A percentile compares a stretch with the other conserved stretches of the same genome.
These are phyloP conservation scores for Drosophila persimilis DNA, from an alignment of 1,140 invertebrate genomes.

Conservation along the genomic window DNA sequence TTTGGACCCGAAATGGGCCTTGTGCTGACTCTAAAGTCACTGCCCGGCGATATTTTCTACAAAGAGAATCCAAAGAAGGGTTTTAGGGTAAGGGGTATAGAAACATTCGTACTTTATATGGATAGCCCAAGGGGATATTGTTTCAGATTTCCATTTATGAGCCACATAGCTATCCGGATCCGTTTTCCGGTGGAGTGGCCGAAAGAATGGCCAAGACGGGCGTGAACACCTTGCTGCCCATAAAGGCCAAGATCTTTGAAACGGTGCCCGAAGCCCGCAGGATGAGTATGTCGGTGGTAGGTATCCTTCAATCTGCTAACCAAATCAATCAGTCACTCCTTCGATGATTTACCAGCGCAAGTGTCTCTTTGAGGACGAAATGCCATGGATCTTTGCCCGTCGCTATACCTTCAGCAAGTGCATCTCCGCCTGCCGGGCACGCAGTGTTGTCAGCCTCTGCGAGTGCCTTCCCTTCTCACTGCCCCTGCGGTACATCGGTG, in stretches of 20 bases:
- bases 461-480: constrained; percentile 85
- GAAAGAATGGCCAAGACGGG: constrained; percentile 51
- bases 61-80: constrained; percentile 66
- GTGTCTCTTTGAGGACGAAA: constrained; percentile 78
- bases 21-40: constrained; percentile 75
- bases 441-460: constrained; percentile 84
- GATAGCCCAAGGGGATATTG: neutral
- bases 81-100: constrained; percentile 62
- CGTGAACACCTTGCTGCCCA: constrained; percentile 40
- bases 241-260: constrained; percentile 59
- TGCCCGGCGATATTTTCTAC: constrained; percentile 76
- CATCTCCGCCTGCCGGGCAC: constrained; percentile 84
- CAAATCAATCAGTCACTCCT: constrained; percentile 8
- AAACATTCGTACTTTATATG: neutral
- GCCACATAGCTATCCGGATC: constrained; percentile 56
- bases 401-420: constrained; percentile 83
- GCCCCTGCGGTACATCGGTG: constrained; percentile 77
- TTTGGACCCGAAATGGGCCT: constrained; percentile 78
- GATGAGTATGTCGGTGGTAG: constrained; percentile 51
- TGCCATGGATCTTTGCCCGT: constrained; percentile 72
- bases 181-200: constrained; percentile 57
- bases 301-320: neutral
- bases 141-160: constrained; percentile 61
- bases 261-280: constrained; percentile 61
- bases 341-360: constrained; percentile 54